Evolutionary conservation across 2,113 vertebrate genomes (phyloP).

Genomic region (Hiodon tergisus): DNA sequence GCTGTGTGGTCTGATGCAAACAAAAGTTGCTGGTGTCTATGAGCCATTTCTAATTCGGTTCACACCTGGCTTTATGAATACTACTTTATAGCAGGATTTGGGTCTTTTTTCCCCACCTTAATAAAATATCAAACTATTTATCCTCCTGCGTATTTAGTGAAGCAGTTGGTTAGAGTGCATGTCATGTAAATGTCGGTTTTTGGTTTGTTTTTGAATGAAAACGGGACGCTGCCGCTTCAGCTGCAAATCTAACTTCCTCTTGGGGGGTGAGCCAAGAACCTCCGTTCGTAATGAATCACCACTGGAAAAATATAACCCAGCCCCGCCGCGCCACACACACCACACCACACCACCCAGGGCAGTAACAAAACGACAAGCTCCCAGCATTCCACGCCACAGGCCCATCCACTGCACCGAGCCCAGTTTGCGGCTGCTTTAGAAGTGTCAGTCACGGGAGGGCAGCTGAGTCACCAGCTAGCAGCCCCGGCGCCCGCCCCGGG

Average conservation of each 20-base stretch:
- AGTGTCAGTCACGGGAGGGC: constrained; percentile 21
- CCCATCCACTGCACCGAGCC: constrained; percentile 18
- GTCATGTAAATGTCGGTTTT: no score
- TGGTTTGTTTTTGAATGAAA: neutral
- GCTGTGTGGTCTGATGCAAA: no score
- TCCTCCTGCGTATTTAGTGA: no score
- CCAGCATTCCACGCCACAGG: neutral
- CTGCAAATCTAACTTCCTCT: neutral
- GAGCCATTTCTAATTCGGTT: no score
- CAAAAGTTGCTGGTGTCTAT: no score
- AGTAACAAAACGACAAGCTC: neutral
- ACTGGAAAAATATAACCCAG: neutral
- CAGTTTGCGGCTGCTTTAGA: constrained; percentile 43
- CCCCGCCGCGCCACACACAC: no score
- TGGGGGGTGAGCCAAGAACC: neutral
- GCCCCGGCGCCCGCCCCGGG: no score
- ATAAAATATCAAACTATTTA: no score
- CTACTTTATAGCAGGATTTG: no score
- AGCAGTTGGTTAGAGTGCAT: no score
- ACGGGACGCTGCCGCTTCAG: neutral
- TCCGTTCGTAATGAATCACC: neutral
- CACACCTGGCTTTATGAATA: no score
- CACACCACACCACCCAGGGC: neutral
- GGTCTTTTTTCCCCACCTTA: no score
- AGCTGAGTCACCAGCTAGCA: constrained; percentile 26